Evolutionary conservation across 2,888 invertebrate genomes (phyloP).

Genomic region (Cerastis rubricosa): DNA sequence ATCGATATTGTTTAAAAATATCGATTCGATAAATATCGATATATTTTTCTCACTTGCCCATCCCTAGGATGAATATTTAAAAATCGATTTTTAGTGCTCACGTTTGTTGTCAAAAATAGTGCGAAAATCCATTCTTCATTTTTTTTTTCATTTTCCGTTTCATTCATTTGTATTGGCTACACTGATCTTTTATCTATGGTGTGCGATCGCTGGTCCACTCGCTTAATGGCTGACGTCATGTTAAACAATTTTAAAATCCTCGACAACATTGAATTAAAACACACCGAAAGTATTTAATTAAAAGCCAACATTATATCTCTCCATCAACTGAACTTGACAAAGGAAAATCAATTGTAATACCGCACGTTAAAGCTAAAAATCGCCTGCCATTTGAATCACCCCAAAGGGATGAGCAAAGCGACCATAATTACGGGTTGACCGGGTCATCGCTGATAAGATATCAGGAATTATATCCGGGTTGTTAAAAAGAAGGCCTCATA

Average conservation of each 20-base stretch:
- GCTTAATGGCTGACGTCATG: too few species aligned
- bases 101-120: neutral
- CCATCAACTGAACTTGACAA: neutral
- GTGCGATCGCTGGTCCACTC: too few species aligned
- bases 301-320: constrained; percentile 7
- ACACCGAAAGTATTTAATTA: neutral
- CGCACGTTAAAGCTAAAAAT: constrained; percentile 1
- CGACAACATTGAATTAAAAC: neutral
- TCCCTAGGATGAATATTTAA: too few species aligned
- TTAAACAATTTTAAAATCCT: neutral
- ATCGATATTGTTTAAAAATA: too few species aligned
- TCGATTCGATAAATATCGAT: too few species aligned
- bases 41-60: too few species aligned
- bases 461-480: constrained; percentile 26
- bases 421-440: constrained; percentile 41
- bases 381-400: constrained; percentile 4
- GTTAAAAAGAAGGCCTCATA: constrained; percentile 24
- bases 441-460: constrained; percentile 57
- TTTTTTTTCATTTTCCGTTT: too few species aligned
- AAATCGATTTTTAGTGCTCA: neutral
- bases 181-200: neutral
- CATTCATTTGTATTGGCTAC: neutral
- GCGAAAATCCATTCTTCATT: too few species aligned
- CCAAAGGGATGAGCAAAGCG: constrained; percentile 33
- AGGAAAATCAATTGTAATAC: constrained; percentile 17